phyloP scores from a whole-genome alignment of 2,113 vertebrate species.

The Alethe diademata region DNA sequence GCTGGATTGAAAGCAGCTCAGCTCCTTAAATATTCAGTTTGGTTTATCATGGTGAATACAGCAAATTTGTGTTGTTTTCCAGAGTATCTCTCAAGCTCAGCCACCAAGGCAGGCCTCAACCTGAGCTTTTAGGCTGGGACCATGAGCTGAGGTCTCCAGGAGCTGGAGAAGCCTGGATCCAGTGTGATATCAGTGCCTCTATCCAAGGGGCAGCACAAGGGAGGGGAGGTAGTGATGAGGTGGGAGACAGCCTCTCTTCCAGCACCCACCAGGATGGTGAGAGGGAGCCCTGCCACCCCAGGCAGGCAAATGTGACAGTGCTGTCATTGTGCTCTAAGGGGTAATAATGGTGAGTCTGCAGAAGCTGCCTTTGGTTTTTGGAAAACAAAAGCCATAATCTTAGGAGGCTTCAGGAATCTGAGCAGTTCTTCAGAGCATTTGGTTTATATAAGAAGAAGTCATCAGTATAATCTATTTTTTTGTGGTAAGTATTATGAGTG shows the following conservation, averaged over 20 bases:
- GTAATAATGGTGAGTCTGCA: not conserved
- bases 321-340: not conserved
- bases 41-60: not conserved
- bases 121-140: not conserved
- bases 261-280: fast-evolving
- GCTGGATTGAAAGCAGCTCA: not conserved
- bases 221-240: not conserved
- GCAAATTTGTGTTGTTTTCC: not conserved
- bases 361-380: not conserved
- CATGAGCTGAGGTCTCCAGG: not conserved
- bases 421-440: not conserved
- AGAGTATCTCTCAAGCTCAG: not conserved
- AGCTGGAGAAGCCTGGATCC: not conserved
- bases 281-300: fast-evolving
- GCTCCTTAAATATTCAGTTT: not conserved
- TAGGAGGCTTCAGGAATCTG: not conserved
- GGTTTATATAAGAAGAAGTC: not conserved
- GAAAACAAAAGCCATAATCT: not conserved
- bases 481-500: not conserved
- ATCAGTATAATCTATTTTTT: not conserved
- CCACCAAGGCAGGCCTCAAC: not conserved
- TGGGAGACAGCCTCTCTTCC: not conserved
- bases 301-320: not conserved
- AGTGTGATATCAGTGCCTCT: not conserved
- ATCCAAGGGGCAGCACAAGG: not conserved